Percentiles rank a stretch among this genome's conserved stretches.
Evolutionary conservation across 2,113 vertebrate species (phyloP).

Genomic region (Platichthys stellatus): DNA sequence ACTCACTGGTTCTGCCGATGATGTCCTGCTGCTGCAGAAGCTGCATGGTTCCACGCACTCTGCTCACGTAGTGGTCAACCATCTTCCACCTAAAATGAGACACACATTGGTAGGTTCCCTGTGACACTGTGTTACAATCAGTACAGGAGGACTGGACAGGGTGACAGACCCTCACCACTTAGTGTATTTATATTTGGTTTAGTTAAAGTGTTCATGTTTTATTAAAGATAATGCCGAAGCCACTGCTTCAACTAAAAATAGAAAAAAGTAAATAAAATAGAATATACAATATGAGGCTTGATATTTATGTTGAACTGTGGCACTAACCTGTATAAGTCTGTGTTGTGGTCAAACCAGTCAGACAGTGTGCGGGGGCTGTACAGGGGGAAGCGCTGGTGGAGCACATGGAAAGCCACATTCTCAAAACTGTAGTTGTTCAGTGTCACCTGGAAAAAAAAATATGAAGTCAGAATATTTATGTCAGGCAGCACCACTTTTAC

Average conservation of each 20-base stretch:
- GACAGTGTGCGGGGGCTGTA: slow-evolving; percentile 92
- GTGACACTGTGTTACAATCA: neutral
- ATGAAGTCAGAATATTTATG: neutral
- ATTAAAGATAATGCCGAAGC: no score
- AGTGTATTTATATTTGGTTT: no score
- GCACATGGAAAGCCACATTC: slow-evolving; percentile 96
- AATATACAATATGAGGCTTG: neutral
- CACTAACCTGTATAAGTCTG: slow-evolving; percentile 90
- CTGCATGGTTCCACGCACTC: slow-evolving; percentile 89
- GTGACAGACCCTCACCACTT: no score
- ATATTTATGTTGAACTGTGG: neutral
- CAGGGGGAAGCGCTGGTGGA: slow-evolving; percentile 95
- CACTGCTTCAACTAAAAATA: neutral
- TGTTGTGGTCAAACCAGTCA: slow-evolving; percentile 97
- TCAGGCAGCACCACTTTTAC: neutral
- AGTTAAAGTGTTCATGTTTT: no score
- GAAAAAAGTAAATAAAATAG: neutral
- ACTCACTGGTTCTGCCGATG: slow-evolving; percentile 95
- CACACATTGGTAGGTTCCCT: neutral
- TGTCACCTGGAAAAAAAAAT: slow-evolving; percentile 84
- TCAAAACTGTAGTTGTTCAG: slow-evolving; percentile 96
- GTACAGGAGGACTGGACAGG: neutral
- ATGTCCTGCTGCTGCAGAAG: slow-evolving; percentile 93
- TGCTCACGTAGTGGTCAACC: slow-evolving; percentile 94
- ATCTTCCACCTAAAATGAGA: slow-evolving; percentile 89